Evolutionary conservation across 2,888 invertebrate genomes (phyloP).

Genomic region (Lasiommata megera): DNA sequence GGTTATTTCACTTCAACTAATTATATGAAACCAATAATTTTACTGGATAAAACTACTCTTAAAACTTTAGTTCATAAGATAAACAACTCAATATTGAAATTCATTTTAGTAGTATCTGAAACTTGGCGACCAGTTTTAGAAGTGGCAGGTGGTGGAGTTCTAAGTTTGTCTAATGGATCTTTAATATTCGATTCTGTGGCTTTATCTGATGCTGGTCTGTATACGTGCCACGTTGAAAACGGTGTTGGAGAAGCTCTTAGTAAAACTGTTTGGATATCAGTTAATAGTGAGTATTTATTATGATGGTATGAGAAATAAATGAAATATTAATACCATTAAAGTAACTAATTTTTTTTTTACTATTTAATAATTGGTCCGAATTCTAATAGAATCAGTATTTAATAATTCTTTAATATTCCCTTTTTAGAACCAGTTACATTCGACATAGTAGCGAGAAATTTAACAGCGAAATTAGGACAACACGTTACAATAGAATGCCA

Average conservation of each 20-base stretch:
- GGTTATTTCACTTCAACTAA: too few relatives aligned
- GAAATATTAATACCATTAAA: too few relatives aligned
- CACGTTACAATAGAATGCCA: conserved; percentile 88
- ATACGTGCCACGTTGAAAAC: conserved; percentile 77
- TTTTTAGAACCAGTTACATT: conserved; percentile 88
- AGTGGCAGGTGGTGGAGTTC: conserved; percentile 72
- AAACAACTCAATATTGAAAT: neutral
- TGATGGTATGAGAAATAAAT: too few relatives aligned
- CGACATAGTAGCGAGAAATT: conserved; percentile 85
- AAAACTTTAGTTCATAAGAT: too few relatives aligned
- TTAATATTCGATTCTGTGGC: conserved; percentile 73
- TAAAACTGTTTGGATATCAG: conserved; percentile 75
- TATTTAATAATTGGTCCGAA: neutral
- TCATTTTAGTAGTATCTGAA: conserved; percentile 59
- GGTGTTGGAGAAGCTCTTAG: conserved; percentile 75
- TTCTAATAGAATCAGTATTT: too few relatives aligned
- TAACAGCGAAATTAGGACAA: conserved; percentile 88
- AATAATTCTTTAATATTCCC: neutral
- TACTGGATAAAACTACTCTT: too few relatives aligned
- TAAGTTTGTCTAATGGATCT: conserved; percentile 73
- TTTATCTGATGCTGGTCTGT: conserved; percentile 68
- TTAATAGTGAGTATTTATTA: conserved; percentile 71
- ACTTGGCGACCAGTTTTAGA: conserved; percentile 73
- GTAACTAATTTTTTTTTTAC: too few relatives aligned
- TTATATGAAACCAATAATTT: too few relatives aligned